Evolutionary conservation across 2,797 vertebrate genomes (phyloP), one percentile per base, ranked within the genome.

Genomic region (Pipistrellus kuhlii): DNA sequence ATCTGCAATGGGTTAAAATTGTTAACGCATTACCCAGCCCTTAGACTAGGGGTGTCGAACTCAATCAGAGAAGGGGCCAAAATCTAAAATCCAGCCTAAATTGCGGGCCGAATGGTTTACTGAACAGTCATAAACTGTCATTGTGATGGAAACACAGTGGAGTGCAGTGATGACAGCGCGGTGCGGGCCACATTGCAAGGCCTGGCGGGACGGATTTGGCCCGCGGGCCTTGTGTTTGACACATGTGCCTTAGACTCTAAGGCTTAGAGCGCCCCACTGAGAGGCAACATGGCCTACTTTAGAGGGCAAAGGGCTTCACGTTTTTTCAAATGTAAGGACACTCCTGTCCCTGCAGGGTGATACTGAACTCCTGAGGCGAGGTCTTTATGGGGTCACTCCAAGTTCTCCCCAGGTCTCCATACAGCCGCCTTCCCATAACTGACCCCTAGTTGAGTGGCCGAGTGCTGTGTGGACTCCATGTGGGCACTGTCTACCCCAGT

Each of bases 401-500:
- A 32, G 30, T 64, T 73, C 15, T 8, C 0, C 41, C 55, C 66
- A 82, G 41, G 30, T 84, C 14, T 44, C 44, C 17, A 15, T 8
- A 35, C 3, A 30, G 55, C 77, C 30, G 13, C 38, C 13, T 85
- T 51, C 55, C 8, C 73, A 7, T n/a, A 75, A n/a, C 69, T 0
- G 35, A 35, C 23, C 51, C 44, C 27, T 53, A 30, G 8, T 27
- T 35, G 57, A 57, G 68, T 51, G 11, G 84, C 88, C 55, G 2
- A n/a, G 53, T 11, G 48, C 18, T 3, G 1, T 9, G 4, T 14
- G 55, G 48, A 27, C 9, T 55, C 68, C 48, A 14, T 6, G 30
- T 11, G 17, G 7, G 66, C 14, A 12, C 75, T 18, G 1, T 27
- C 35, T 53, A 6, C 30, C 20, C n/a, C 44, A 30, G 1, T 0